Evolutionary conservation across 92 coral and sea anemone species (phyloP), one percentile per base, ranked within the genome.

Genomic region (Paramuricea clavata): DNA sequence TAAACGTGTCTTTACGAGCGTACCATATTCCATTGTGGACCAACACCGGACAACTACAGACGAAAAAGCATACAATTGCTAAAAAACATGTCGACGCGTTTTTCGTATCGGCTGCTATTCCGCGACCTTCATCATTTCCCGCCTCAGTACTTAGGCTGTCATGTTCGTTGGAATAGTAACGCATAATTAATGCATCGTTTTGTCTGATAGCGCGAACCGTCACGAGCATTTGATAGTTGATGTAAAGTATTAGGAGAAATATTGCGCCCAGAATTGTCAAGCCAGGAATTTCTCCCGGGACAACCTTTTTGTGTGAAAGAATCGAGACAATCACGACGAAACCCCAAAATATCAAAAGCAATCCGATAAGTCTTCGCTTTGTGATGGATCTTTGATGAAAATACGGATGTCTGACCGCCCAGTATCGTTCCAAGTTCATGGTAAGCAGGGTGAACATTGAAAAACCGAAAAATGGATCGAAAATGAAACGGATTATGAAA

Each of bases 341-440:
- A 28, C 31, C 6, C 82, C 82, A 76, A 21, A 74, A 74, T 43
- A 49, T 0, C 19, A 44, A 30, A 26, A 74, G 60, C 10, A 74
- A 21, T 3, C 15, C 39, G 10, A 74, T 22, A 19, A 76, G 82
- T 30, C 82, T 7, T 30, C 50, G 67, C 28, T 50, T 76, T 59
- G 82, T 76, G 13, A 76, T 33, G 12, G 23, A 76, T n/a, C 68
- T 11, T 12, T 49, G 65, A 61, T 76, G 50, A 32, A 49, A 33
- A 23, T 49, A 54, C 9, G 82, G 82, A 47, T 76, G 82, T 19
- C 56, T 61, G 12, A 76, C 36, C 34, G 82, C 82, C 42, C 56
- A 21, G n/a, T 76, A 76, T 33, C 82, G 82, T n/a, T 76, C 82
- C 12, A 76, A 31, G 42, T 76, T 76, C 82, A 76, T 76, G 21